Evolutionary conservation across 2,888 invertebrate genomes (phyloP).

Genomic region (Drosophila parthenogenetica): DNA sequence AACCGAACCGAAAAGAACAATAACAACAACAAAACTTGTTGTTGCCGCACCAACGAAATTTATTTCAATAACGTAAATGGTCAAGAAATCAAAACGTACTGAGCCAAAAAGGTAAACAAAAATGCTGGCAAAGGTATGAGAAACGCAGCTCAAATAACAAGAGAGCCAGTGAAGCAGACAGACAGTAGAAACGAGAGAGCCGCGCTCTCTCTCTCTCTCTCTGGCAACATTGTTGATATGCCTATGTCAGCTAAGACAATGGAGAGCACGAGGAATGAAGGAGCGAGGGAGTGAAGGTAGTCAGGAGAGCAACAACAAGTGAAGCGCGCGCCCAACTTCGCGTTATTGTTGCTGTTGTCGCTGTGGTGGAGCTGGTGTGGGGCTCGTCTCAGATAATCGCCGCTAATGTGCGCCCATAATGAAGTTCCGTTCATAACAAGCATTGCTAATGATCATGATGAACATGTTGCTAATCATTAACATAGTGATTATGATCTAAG

Average conservation of each 20-base stretch:
- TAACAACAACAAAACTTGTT: slow-evolving; percentile 17
- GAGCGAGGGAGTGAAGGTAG: not conserved
- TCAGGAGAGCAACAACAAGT: slow-evolving; percentile 35
- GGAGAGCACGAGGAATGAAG: slow-evolving; percentile 14
- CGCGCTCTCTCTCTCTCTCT: slow-evolving; percentile 5
- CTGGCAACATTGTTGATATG: slow-evolving; percentile 72
- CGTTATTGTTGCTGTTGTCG: slow-evolving; percentile 17
- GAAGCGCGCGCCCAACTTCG: slow-evolving; percentile 45
- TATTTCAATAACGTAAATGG: slow-evolving; percentile 78
- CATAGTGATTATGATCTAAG: slow-evolving; percentile 37
- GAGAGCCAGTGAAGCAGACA: slow-evolving; percentile 4
- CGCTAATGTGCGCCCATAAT: slow-evolving; percentile 62
- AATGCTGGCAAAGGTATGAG: slow-evolving; percentile 73
- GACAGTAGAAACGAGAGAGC: slow-evolving; percentile 15
- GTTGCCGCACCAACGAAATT: slow-evolving; percentile 53
- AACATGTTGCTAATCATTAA: slow-evolving; percentile 15
- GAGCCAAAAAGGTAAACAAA: slow-evolving; percentile 79
- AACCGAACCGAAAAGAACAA: slow-evolving; percentile 15
- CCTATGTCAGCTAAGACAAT: slow-evolving; percentile 59
- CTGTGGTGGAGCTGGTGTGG: slow-evolving; percentile 7
- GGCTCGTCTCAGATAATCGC: slow-evolving; percentile 60
- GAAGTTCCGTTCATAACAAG: slow-evolving; percentile 48
- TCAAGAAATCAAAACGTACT: slow-evolving; percentile 80
- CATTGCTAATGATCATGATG: slow-evolving; percentile 32
- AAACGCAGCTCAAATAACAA: slow-evolving; percentile 24